These are phyloP conservation scores for Morpho helenor DNA, from an alignment of 2,888 invertebrate genomes.

Conservation along the genomic window DNA sequence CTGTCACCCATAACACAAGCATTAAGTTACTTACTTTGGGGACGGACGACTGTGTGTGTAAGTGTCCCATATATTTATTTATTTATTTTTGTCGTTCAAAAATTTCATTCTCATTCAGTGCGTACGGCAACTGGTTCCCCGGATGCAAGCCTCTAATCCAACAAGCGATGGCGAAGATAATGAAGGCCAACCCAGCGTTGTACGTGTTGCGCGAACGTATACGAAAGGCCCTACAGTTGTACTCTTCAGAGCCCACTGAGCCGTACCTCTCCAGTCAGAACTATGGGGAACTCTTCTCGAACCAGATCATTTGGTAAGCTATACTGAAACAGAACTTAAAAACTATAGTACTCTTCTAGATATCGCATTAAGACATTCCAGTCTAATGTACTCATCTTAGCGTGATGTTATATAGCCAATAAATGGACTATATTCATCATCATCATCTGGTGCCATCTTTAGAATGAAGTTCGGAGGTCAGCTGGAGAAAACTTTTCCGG, in stretches of 20 bases:
- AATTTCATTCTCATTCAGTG: conserved; percentile 72
- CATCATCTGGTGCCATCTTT: too few species aligned
- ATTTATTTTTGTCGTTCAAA: neutral
- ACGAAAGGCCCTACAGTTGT: conserved; percentile 98
- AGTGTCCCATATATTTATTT: neutral
- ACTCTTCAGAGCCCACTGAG: conserved; percentile 99
- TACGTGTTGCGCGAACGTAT: conserved; percentile 98
- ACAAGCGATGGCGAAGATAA: conserved; percentile 99
- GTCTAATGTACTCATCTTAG: too few species aligned
- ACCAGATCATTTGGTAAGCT: conserved; percentile 97
- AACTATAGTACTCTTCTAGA: too few species aligned
- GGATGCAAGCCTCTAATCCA: conserved; percentile 99
- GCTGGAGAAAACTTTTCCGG: too few species aligned
- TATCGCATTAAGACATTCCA: too few species aligned
- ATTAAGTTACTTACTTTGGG: neutral
- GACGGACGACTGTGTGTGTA: too few species aligned
- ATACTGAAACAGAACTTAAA: too few species aligned
- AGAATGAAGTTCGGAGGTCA: too few species aligned
- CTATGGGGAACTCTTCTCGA: conserved; percentile 99
- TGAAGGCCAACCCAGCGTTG: conserved; percentile 99
- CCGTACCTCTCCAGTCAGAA: conserved; percentile 99
- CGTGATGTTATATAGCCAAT: too few species aligned
- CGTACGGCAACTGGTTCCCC: conserved; percentile 99
- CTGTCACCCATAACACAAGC: too few species aligned
- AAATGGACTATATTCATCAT: too few species aligned